Base-by-base conservation (phyloP, 2,888 invertebrate genomes). In the Anoncus sp. region DNA sequence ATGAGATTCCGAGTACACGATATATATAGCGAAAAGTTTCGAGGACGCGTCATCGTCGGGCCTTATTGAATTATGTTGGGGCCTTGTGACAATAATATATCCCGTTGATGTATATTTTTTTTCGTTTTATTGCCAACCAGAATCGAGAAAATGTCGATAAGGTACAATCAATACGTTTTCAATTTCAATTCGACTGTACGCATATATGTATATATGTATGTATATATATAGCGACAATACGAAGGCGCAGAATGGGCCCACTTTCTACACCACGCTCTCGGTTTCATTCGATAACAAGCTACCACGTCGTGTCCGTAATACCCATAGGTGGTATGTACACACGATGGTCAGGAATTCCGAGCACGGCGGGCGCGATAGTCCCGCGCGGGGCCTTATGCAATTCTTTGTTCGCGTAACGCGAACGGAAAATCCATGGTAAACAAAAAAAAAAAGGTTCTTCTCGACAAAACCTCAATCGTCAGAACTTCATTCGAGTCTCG, bases 341-440 rank as follows among this genome's bases (percentile, higher is more conserved):
- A 83, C 71, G 83, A 79, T 82, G 82, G 80, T 76, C 80, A 83
- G 86, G 86, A 87, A 87, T 86, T 85, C 76, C 69, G 66, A 51
- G 70, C 79, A 80, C 77, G 69, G 63, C 67, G n/a, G n/a, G n/a
- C n/a, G n/a, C n/a, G 67, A 16, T 62, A 59, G 66, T 66, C 67
- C 38, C 59, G 70, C 40, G 10, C 10, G 57, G 53, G 60, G 74
- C 55, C 70, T 87, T 87, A 87, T 84, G 86, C 85, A 87, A 87
- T 73, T 83, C 81, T 87, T 87, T 87, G 87, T 87, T 87, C 82
- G 83, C 76, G 81, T 79, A 83, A 81, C 35, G 67, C 74, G 71
- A 43, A 82, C 78, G 77, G 69, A 78, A 73, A 65, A 74, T 73
- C 71, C 81, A 59, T 65, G 49, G 12, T 24, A 24, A 75, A 75